phyloP scores from a whole-genome alignment of 1,140 invertebrate species.

The Potamilus streckersoni region DNA sequence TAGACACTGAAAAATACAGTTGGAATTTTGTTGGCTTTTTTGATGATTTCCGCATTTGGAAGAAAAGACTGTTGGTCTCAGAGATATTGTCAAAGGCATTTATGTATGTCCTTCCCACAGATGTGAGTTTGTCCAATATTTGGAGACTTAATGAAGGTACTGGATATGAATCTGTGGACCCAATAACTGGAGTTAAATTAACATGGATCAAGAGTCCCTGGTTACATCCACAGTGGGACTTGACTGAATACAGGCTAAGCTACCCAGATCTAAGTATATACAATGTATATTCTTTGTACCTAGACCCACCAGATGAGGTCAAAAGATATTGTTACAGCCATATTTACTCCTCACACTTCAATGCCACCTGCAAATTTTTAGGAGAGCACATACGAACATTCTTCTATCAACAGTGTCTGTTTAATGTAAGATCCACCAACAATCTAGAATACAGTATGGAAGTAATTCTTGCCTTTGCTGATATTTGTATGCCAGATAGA shows the following conservation, averaged over 20 bases:
- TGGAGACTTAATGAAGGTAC: conserved; percentile 37
- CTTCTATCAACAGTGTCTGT: too few relatives aligned
- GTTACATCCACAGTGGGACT: conserved; percentile 27
- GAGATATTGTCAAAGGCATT: conserved; percentile 31
- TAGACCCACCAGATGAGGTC: too few relatives aligned
- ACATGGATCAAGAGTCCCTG: conserved; percentile 26
- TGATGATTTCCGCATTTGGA: conserved; percentile 42
- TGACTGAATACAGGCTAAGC: conserved; percentile 21
- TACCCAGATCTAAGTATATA: conserved; percentile 3
- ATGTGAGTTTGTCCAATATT: conserved; percentile 20
- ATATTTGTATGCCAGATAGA: conserved; percentile 11
- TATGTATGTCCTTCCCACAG: conserved; percentile 17
- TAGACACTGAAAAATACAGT: too few relatives aligned
- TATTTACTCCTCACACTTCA: too few relatives aligned
- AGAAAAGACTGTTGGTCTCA: conserved; percentile 17
- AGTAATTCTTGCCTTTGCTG: conserved; percentile 4
- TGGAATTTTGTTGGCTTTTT: conserved; percentile 26
- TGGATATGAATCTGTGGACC: conserved; percentile 22
- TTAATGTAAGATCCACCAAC: too few relatives aligned
- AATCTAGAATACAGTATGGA: neutral
- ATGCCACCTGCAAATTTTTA: too few relatives aligned
- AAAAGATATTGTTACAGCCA: too few relatives aligned
- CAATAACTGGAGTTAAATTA: conserved; percentile 8
- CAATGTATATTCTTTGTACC: too few relatives aligned
- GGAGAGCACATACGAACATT: too few relatives aligned